Evolutionary conservation across 2,888 invertebrate species (phyloP).

Genomic region (Tuberolachnus salignus): DNA sequence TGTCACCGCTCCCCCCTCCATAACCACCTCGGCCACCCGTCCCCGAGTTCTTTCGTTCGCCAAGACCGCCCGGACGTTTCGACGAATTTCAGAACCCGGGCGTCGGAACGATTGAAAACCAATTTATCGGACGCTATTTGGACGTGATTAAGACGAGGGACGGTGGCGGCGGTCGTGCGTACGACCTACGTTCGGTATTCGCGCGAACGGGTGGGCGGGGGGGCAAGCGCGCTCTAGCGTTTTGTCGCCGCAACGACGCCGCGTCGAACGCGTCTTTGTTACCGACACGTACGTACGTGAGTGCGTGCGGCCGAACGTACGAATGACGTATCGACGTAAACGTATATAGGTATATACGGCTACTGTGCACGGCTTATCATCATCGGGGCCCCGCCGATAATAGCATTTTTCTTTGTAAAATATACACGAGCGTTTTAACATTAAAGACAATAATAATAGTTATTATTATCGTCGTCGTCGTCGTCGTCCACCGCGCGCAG

Average conservation of each 20-base stretch:
- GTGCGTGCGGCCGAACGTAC: not conserved
- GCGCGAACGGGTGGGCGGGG: not conserved
- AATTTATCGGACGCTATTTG: not conserved
- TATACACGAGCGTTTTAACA: not conserved
- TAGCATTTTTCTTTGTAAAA: slow-evolving; percentile 16
- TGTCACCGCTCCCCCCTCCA: not conserved
- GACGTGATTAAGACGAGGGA: not conserved
- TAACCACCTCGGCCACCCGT: not conserved
- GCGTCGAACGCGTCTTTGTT: slow-evolving; percentile 44
- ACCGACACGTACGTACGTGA: not conserved
- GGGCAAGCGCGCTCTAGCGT: slow-evolving; percentile 43
- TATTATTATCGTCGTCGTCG: slow-evolving; percentile 7
- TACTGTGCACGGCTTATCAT: slow-evolving; percentile 15
- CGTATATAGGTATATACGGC: not conserved
- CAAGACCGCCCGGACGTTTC: not conserved
- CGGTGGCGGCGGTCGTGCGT: not conserved
- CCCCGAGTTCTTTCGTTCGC: no score
- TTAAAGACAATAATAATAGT: not conserved
- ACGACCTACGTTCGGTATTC: slow-evolving; percentile 4
- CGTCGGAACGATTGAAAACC: slow-evolving; percentile 15
- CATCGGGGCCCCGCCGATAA: slow-evolving; percentile 24
- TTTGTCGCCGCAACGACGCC: slow-evolving; percentile 21
- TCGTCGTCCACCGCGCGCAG: not conserved
- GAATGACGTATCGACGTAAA: slow-evolving; percentile 34
- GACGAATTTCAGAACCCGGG: not conserved